These are phyloP conservation scores for Epinotia ramella DNA, from an alignment of 2,888 invertebrate genomes.

Conservation along the genomic window DNA sequence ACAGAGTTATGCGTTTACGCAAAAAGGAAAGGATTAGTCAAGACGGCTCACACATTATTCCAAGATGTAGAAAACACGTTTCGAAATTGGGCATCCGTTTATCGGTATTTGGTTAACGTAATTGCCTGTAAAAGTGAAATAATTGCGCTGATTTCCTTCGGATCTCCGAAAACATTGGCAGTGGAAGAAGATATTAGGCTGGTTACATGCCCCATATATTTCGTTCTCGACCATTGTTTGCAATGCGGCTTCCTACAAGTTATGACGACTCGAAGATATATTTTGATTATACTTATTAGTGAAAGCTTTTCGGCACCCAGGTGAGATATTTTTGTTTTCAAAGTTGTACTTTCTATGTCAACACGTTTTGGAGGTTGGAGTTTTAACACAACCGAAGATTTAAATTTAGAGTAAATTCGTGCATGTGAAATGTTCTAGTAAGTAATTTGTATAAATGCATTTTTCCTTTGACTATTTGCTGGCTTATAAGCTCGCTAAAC, in stretches of 20 bases:
- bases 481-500: too few relatives aligned
- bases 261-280: background rate
- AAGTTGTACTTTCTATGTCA: too few relatives aligned
- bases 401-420: too few relatives aligned
- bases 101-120: slow-evolving; percentile 34
- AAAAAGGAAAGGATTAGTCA: background rate
- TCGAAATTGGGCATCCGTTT: slow-evolving; percentile 12
- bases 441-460: too few relatives aligned
- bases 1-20: background rate
- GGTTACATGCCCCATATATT: background rate
- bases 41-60: background rate
- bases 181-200: background rate
- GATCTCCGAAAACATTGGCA: background rate
- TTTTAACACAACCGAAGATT: too few relatives aligned
- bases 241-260: background rate
- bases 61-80: background rate
- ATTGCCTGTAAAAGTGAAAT: slow-evolving; percentile 40
- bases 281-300: too few relatives aligned
- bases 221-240: background rate
- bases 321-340: too few relatives aligned
- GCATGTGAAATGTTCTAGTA: too few relatives aligned
- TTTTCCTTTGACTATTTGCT: too few relatives aligned
- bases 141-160: slow-evolving; percentile 19
- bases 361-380: too few relatives aligned
- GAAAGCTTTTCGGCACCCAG: too few relatives aligned